Conservation (phyloP, 92 coral and sea anemone genomes). For the Parazoanthus swiftii region DNA sequence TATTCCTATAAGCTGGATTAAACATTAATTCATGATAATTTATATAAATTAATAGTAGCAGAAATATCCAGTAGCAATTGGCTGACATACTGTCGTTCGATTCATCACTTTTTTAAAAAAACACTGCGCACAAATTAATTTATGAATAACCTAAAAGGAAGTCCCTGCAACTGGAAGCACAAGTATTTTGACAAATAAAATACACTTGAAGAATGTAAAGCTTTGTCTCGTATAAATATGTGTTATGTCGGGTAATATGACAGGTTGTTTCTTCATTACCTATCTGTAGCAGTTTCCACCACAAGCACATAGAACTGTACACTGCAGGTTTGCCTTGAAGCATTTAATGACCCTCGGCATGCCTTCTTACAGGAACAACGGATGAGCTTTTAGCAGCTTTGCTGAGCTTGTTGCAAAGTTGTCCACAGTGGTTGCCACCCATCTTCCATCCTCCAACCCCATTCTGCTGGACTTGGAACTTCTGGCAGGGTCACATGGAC, state of each 20-base stretch:
- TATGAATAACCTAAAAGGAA: slow-evolving; percentile 1
- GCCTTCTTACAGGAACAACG: slow-evolving; percentile 63
- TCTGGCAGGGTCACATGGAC: slow-evolving; percentile 24
- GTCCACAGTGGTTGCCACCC: slow-evolving; percentile 42
- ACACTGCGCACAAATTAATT: slow-evolving; percentile 29
- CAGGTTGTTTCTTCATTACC: slow-evolving; percentile 26
- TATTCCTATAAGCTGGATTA: slow-evolving; percentile 19
- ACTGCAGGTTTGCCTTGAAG: slow-evolving; percentile 43
- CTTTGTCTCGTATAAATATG: slow-evolving; percentile 17
- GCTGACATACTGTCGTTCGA: slow-evolving; percentile 19
- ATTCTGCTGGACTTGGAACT: slow-evolving; percentile 55
- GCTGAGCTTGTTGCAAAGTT: slow-evolving; percentile 53
- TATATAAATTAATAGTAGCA: slow-evolving; percentile 26
- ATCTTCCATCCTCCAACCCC: slow-evolving; percentile 57
- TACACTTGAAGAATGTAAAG: slow-evolving; percentile 36
- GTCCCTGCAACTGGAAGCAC: neutral
- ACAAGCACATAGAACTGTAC: slow-evolving; percentile 21
- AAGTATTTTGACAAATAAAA: slow-evolving; percentile 18
- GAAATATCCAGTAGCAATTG: slow-evolving; percentile 27
- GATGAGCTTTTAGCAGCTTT: slow-evolving; percentile 57
- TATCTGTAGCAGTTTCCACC: slow-evolving; percentile 56
- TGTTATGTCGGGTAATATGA: slow-evolving; percentile 20
- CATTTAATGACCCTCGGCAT: slow-evolving; percentile 54
- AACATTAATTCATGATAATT: slow-evolving; percentile 11
- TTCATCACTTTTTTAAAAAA: slow-evolving; percentile 18